Evolutionary conservation across 2,113 vertebrate species (phyloP), one percentile per base, ranked within the genome.

Genomic region (Platysteira castanea): DNA sequence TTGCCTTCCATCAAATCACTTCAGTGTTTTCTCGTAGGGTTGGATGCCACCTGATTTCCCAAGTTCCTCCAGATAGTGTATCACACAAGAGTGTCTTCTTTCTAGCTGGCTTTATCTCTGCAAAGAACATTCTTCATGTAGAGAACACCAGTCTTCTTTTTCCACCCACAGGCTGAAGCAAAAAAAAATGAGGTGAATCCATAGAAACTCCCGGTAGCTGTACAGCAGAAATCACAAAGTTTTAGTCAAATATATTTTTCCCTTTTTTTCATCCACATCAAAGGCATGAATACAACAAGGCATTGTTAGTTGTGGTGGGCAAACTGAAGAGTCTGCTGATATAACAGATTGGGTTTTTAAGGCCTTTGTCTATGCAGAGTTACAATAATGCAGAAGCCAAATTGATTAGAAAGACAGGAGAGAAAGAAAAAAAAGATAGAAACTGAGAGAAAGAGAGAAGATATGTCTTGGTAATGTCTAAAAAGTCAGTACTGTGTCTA

Each of bases 301-400:
- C 97, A 98, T 98, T 98, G 95, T 98, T 98, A 98, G 97, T 97
- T 97, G 97, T 97, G 97, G 96, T 96, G 97, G 98, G 97, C 97
- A 98, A 98, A 98, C 96, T 97, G 94, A 97, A 98, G 97, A 97
- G 96, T 98, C 98, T 98, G 98, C 97, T 98, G 97, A 98, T 97
- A 97, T 97, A 97, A 97, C 96, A 98, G 97, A 98, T 98, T 87
- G 96, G 96, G 96, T 98, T 98, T 96, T 98, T 99, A 99, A 99
- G 99, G 99, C 99, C 98, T 99, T 98, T 98, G 98, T 99, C 98
- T 98, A 99, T 98, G 98, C 98, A 96, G 98, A 98, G 97, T 98
- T 98, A 98, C 98, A 98, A 98, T 97, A 98, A 98, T 97, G 98
- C 96, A 98, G 98, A 99, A 98, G 98, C 98, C 98, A 98, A 97